Evolutionary conservation across 2,113 vertebrate genomes (phyloP).

Genomic region (Ameiurus melas): DNA sequence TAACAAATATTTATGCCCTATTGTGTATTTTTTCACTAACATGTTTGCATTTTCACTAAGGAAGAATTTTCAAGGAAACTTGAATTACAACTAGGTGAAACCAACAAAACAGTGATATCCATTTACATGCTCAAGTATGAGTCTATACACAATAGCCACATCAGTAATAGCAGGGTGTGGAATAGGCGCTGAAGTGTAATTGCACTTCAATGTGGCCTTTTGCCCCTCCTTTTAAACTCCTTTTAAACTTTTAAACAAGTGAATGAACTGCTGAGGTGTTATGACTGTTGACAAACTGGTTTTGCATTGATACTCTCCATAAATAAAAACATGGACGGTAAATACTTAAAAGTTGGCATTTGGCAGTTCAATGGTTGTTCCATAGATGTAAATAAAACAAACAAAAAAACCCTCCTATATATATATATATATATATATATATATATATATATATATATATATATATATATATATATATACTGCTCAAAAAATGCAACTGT

Average conservation of each 20-base stretch:
- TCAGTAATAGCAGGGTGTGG: conserved; percentile 5
- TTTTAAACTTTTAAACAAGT: too few relatives aligned
- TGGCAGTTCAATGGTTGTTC: not conserved
- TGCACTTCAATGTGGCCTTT: not conserved
- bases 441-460: too few relatives aligned
- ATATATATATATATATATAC: too few relatives aligned
- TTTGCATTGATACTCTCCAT: not conserved
- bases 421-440: too few relatives aligned
- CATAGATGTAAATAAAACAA: not conserved
- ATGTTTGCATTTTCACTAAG: not conserved
- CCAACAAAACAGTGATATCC: not conserved
- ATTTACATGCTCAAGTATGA: not conserved
- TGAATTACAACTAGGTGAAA: not conserved
- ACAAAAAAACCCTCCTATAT: not conserved
- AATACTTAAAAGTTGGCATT: not conserved
- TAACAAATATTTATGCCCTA: not conserved
- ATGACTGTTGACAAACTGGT: not conserved
- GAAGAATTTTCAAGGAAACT: not conserved
- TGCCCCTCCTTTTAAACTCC: conserved; percentile 7
- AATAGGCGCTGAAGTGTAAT: not conserved
- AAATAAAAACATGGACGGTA: too few relatives aligned
- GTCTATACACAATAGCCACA: not conserved
- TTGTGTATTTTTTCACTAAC: not conserved
- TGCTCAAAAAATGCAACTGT: not conserved
- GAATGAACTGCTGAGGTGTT: not conserved